phyloP scores from a whole-genome alignment of 2,113 vertebrate species.

The Cyanistes caeruleus region DNA sequence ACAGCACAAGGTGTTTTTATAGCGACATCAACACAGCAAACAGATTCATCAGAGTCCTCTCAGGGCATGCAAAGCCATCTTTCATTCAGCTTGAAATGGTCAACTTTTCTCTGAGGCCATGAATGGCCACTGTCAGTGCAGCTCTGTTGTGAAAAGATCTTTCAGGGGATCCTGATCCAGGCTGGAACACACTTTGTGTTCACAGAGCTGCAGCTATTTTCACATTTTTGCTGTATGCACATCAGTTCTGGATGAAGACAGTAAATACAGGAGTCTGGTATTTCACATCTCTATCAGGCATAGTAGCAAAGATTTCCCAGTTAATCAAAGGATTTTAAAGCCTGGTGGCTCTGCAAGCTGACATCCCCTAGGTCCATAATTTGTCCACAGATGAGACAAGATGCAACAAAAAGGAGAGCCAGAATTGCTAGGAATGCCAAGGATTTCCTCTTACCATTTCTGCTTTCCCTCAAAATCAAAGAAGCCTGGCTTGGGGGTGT shows the following conservation, averaged over 20 bases:
- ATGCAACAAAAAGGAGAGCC: slow-evolving; percentile 22
- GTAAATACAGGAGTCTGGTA: background rate
- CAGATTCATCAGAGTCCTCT: background rate
- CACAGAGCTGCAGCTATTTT: background rate
- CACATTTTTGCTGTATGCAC: background rate
- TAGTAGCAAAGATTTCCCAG: background rate
- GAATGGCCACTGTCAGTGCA: background rate
- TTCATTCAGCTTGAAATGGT: background rate
- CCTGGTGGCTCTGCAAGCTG: background rate
- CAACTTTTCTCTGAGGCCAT: background rate
- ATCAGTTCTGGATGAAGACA: background rate
- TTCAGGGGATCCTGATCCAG: background rate
- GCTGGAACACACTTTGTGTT: background rate
- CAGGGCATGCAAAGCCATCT: background rate
- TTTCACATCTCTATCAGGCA: background rate
- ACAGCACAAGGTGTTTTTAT: background rate
- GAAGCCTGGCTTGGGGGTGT: slow-evolving; percentile 91
- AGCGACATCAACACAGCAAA: background rate
- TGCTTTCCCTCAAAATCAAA: slow-evolving; percentile 98
- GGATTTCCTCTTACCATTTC: slow-evolving; percentile 90
- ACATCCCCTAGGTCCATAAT: background rate
- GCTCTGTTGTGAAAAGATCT: background rate
- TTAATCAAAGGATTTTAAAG: background rate
- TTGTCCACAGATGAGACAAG: background rate
- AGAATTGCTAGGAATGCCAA: background rate